Evolutionary conservation across 2,888 invertebrate genomes (phyloP), one percentile per base, ranked within the genome.

Genomic region (Perithous albicinctus): DNA sequence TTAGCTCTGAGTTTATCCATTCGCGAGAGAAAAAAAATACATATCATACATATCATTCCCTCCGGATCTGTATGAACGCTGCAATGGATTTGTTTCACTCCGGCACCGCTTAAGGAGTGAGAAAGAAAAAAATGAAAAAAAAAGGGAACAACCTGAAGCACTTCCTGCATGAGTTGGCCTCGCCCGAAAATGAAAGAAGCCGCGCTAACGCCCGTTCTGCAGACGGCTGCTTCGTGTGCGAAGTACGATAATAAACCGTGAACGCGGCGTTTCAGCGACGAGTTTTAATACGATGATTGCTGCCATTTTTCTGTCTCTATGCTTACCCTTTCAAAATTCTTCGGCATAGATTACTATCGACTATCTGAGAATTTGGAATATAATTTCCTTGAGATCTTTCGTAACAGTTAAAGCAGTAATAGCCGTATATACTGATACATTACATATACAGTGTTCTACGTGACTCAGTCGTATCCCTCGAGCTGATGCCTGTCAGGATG

Each of bases 151-250:
- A 61, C 64, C 80, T 35, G 54, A 59, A 72, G 76, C 32, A 72
- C 80, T 80, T 80, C 80, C 80, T 77, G 80, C 77, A 66, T 72
- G 54, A 59, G 59, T 72, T 66, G 59, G 80, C 72, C 80, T 77
- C 76, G 76, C 66, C 80, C 80, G 72, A 80, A 80, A 76, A 80
- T 80, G 80, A 80, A 80, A 80, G 80, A 80, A 80, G 80, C 80
- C 80, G 80, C 80, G 54, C 54, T 56, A 46, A 75, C 70, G 75
- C 75, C 80, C 70, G 75, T 80, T 80, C 75, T 54, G 56, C 64
- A 66, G 56, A 56, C 61, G 61, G 75, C 51, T 20, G 63, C 64
- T 43, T 48, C 70, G 38, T 63, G 56, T 29, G 63, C 75, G 18
- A 70, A 70, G 46, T 48, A 80, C 74, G 80, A 80, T 76, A 72